Percentiles rank a stretch among this genome's conserved stretches.
phyloP scores from a whole-genome alignment of 64 coral and sea anemone species.

The Stichodactyla mertensii region DNA sequence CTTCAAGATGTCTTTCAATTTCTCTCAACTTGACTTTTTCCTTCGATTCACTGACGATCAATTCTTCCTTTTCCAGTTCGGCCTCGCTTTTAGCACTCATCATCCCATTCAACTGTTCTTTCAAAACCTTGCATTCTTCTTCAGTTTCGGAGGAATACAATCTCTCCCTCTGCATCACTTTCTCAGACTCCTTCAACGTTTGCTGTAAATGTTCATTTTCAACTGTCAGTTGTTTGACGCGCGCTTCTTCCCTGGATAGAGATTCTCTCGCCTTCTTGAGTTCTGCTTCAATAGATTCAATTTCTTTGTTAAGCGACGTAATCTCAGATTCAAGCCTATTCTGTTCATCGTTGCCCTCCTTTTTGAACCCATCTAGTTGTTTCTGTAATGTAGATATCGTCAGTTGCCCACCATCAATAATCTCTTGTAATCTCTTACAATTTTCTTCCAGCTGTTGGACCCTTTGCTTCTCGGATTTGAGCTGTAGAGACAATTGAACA shows the following conservation, averaged over 20 bases:
- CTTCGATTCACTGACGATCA: conserved; percentile 5
- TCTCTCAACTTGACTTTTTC: conserved; percentile 27
- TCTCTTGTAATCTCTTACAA: conserved; percentile 19
- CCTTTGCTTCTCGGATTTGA: conserved; percentile 29
- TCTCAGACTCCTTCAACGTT: not conserved
- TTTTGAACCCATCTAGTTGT: not conserved
- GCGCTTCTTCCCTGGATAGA: not conserved
- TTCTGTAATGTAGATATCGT: not conserved
- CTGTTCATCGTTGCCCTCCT: not conserved
- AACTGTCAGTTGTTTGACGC: not conserved
- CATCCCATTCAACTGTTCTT: conserved; percentile 31
- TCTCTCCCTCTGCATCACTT: conserved; percentile 11
- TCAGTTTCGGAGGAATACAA: conserved; percentile 11
- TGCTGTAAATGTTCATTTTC: conserved; percentile 14
- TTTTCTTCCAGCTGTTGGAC: conserved; percentile 26
- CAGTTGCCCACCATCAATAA: not conserved
- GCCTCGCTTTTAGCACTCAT: conserved; percentile 14
- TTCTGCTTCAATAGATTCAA: not conserved
- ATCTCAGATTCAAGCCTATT: not conserved
- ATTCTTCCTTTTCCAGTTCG: conserved; percentile 33
- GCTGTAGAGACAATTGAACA: conserved; percentile 13
- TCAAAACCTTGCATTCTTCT: conserved; percentile 40
- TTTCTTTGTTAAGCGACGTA: not conserved
- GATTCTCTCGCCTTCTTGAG: not conserved
- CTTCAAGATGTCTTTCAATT: not conserved